Evolutionary conservation across 2,113 vertebrate genomes (phyloP), one percentile per base, ranked within the genome.

Genomic region (Hippocampus mohnikei): DNA sequence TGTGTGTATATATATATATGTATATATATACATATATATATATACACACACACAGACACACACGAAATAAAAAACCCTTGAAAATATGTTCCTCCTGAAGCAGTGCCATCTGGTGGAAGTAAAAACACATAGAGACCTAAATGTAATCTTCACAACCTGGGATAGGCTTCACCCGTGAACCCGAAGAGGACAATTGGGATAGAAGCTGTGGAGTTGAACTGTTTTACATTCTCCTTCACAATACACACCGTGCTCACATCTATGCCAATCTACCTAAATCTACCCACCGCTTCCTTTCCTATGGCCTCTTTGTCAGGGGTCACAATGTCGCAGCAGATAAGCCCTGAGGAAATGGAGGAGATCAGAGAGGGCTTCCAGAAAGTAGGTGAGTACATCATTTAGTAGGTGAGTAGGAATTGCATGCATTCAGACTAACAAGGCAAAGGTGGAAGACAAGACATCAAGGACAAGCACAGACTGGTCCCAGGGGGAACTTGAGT

Each of bases 301-400:
- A 16, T 66, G 11, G 58, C 3, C 10, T 74, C 1, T 62, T 53
- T 58, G 27, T 1, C 3, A 86, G 85, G 72, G 66, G 67, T 76
- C 72, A 80, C 13, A 0, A 90, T 90, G 89, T 77, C 89, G 8
- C 0, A 8, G 23, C 56, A 66, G 7, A 1, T 84, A 61, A 84
- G 72, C 7, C 1, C 71, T 72, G 95, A 95, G 72, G 94, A 97
- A 78, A 86, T 95, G 77, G 94, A 94, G 76, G 95, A 97, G 77
- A 93, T 97, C 72, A 93, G 84, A 76, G 94, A 95, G 75, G 91
- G 91, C 53, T 97, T 97, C 88, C 84, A 89, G 75, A 95, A 94
- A 94, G 92, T 96, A 61, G 95, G 95, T 96, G 83, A 93, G 95
- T 93, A 27, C 33, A 33, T 33, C 9, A 52, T 52, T 8, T 69